These are phyloP conservation scores for Graphium colonna DNA, from an alignment of 2,888 invertebrate species.

Conservation along the genomic window DNA sequence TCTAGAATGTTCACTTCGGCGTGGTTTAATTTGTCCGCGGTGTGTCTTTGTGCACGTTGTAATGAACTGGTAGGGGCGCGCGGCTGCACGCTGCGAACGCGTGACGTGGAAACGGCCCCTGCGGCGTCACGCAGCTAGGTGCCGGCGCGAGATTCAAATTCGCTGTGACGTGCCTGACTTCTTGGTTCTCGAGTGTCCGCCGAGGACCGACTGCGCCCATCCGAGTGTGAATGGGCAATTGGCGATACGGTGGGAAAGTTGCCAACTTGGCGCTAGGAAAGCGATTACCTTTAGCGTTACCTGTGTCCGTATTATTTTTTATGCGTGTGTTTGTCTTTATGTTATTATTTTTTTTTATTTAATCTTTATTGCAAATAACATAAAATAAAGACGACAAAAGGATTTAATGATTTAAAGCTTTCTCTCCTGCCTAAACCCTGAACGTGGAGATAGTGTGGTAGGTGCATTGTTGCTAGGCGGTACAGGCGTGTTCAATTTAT, in stretches of 20 bases:
- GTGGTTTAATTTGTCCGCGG: slow-evolving; percentile 58
- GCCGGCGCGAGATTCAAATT: slow-evolving; percentile 52
- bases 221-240: slow-evolving; percentile 74
- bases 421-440: too few species aligned
- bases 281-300: too few species aligned
- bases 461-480: too few species aligned
- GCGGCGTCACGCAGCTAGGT: slow-evolving; percentile 59
- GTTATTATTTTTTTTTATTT: too few species aligned
- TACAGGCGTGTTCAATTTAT: too few species aligned
- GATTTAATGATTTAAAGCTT: too few species aligned
- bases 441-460: too few species aligned
- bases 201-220: slow-evolving; percentile 48
- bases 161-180: slow-evolving; percentile 59
- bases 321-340: too few species aligned
- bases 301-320: too few species aligned
- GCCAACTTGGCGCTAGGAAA: slow-evolving; percentile 38
- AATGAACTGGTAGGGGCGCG: slow-evolving; percentile 37
- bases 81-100: slow-evolving; percentile 34
- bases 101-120: slow-evolving; percentile 39
- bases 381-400: too few species aligned
- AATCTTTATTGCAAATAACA: too few species aligned
- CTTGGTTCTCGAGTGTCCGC: slow-evolving; percentile 55
- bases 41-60: slow-evolving; percentile 46
- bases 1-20: slow-evolving; percentile 69
- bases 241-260: slow-evolving; percentile 59